Evolutionary conservation across 2,888 invertebrate species (phyloP), one percentile per base, ranked within the genome.

Genomic region (Chironomus tentans): DNA sequence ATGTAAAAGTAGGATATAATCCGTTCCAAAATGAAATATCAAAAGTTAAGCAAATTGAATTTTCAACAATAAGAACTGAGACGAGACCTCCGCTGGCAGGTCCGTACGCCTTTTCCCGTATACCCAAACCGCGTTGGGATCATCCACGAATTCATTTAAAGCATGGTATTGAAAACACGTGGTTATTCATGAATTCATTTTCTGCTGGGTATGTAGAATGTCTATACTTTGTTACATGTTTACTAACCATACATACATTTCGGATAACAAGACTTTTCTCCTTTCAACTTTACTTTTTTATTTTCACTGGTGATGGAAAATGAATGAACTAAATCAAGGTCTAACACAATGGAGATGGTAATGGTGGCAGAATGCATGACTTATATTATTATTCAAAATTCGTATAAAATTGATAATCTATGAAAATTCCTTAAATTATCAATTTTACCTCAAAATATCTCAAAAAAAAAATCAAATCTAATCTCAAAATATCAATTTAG

Each of bases 41-140:
- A 48, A 68, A 56, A 47, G 65, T 38, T 22, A 22, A 12, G 3
- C 22, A 76, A 28, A 38, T 56, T 13, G 46, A 74, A 48, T 76
- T 47, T 24, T 76, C 76, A 22, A 76, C 76, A 22, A 76, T 76
- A 56, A 38, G 76, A 12, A 84, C 84, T 0, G 84, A 84, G 69
- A 90, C 90, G 0, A 86, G 93, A 78, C 92, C 94, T 13, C 94
- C 95, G 13, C 85, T 91, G 79, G 94, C 94, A 18, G 95, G 95
- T 38, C 95, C 94, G 46, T 95, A 93, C 83, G 95, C 95, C 76
- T 95, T 95, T 86, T 94, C 94, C 80, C 88, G 93, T 76, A 89
- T 94, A 79, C 95, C 95, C 48, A 87, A 90, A 78, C 93, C 94
- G 47, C 91, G 91, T 71, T 90, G 91, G 89, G 89, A 89, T 81